Evolutionary conservation across 2,113 vertebrate genomes (phyloP).

Genomic region (Grus americana): DNA sequence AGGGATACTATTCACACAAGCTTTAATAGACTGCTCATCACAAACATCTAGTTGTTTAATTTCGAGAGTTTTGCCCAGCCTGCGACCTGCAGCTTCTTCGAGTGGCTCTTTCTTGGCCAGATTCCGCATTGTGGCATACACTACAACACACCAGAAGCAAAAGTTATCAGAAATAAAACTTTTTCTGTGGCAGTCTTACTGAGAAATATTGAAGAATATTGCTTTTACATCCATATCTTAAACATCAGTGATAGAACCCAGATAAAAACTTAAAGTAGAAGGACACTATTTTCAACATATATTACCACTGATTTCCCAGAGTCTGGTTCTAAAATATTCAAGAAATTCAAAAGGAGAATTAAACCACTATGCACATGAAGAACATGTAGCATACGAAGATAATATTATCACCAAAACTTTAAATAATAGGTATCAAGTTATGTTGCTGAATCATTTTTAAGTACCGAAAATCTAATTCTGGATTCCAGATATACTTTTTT

Average conservation of each 20-base stretch:
- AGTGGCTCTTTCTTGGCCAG: slow-evolving; percentile 74
- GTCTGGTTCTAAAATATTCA: neutral
- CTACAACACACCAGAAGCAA: slow-evolving; percentile 55
- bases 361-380: neutral
- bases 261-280: neutral
- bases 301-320: neutral
- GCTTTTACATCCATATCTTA: neutral
- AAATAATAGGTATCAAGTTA: neutral
- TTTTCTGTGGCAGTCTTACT: neutral
- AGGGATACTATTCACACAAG: slow-evolving; percentile 82
- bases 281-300: neutral
- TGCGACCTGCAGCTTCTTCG: slow-evolving; percentile 74
- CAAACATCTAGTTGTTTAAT: slow-evolving; percentile 86
- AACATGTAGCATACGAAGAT: neutral
- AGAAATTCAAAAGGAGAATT: neutral
- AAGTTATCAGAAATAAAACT: neutral
- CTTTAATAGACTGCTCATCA: slow-evolving; percentile 80
- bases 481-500: neutral
- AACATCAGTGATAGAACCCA: neutral
- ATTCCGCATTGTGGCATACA: slow-evolving; percentile 87
- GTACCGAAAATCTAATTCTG: neutral
- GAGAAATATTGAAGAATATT: neutral
- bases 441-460: neutral
- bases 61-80: slow-evolving; percentile 80
- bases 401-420: neutral